A percentile compares a stretch with the other conserved stretches of the same genome.
Conservation (phyloP, 2,888 invertebrate genomes). For the Pandemis heparana region DNA sequence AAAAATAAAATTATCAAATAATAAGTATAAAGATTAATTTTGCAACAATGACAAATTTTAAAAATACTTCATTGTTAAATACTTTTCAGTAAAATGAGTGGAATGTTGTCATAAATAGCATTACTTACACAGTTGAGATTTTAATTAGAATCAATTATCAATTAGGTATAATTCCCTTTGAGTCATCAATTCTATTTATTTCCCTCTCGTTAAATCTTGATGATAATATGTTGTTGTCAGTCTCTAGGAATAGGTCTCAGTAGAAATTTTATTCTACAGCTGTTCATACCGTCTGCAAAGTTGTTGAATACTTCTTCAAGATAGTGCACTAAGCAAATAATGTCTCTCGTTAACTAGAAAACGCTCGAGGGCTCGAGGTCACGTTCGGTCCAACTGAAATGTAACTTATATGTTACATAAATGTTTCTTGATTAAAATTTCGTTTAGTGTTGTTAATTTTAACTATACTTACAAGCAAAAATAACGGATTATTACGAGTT, state of each 20-base stretch:
- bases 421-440: not conserved
- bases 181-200: not conserved
- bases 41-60: not conserved
- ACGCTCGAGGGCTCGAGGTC: not conserved
- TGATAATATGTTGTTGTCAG: not conserved
- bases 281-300: slow-evolving; percentile 1
- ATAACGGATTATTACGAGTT: too few relatives aligned
- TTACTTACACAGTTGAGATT: not conserved
- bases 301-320: not conserved
- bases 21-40: not conserved
- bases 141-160: not conserved
- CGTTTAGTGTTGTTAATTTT: not conserved
- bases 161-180: not conserved
- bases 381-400: not conserved
- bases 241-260: not conserved
- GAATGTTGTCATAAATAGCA: not conserved
- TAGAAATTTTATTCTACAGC: not conserved
- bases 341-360: not conserved
- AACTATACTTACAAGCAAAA: too few relatives aligned
- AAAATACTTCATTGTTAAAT: not conserved
- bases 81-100: not conserved
- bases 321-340: not conserved
- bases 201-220: not conserved
- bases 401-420: not conserved
- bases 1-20: not conserved